phyloP scores from a whole-genome alignment of 2,113 vertebrate genomes.

The Pelecanus crispus region DNA sequence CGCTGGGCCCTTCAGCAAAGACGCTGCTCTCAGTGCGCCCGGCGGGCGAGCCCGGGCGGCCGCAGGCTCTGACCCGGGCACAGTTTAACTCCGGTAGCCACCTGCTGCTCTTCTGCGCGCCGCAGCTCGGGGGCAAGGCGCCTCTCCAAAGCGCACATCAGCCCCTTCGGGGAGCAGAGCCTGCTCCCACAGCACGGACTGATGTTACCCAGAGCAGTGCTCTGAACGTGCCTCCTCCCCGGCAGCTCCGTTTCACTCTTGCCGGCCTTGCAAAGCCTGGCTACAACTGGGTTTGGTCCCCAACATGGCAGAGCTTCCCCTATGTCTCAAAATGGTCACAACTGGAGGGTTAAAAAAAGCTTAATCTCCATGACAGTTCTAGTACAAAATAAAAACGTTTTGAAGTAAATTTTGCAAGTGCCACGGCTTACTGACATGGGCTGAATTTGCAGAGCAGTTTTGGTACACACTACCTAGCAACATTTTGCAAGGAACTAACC shows the following conservation, averaged over 20 bases:
- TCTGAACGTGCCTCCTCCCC: not conserved
- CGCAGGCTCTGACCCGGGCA: not conserved
- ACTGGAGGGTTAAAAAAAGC: not conserved
- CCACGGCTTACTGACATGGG: not conserved
- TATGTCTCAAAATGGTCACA: not conserved
- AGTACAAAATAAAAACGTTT: not conserved
- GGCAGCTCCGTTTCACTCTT: no score
- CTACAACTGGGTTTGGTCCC: accelerated
- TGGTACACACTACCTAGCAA: not conserved
- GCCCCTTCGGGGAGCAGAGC: no score
- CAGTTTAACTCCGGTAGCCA: accelerated
- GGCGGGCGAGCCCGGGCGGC: not conserved
- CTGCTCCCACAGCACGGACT: no score
- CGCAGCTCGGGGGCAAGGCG: no score
- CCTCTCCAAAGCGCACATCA: not conserved
- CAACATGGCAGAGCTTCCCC: accelerated
- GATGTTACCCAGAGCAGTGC: no score
- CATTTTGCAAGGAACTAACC: not conserved
- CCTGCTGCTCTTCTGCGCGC: not conserved
- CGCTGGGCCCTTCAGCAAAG: no score
- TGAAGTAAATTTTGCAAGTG: not conserved
- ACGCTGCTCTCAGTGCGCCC: accelerated
- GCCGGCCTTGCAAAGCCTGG: not conserved
- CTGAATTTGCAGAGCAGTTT: not conserved
- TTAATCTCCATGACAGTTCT: not conserved